These are phyloP conservation scores for Myrmecophaga tridactyla DNA, from an alignment of 2,113 vertebrate genomes.

Conservation along the genomic window DNA sequence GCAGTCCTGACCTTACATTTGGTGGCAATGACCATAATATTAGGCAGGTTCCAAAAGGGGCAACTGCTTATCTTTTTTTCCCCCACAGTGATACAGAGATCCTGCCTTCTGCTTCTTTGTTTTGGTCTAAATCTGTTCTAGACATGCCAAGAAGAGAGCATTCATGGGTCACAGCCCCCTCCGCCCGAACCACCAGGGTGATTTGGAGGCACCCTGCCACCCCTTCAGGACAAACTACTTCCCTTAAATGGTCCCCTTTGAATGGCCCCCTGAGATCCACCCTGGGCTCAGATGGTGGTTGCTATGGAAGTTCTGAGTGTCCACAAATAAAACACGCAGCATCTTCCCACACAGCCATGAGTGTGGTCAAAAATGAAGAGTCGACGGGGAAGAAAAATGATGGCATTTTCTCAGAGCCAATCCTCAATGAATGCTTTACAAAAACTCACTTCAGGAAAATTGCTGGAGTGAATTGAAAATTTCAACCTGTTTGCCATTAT, in stretches of 20 bases:
- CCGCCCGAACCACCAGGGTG: background rate
- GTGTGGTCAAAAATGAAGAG: fast-evolving
- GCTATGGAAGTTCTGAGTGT: background rate
- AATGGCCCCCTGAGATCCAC: background rate
- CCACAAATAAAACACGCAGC: background rate
- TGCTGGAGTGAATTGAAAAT: background rate
- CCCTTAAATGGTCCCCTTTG: background rate
- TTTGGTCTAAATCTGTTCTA: background rate
- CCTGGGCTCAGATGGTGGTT: background rate
- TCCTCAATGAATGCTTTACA: background rate
- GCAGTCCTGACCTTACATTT: background rate
- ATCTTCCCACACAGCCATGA: background rate
- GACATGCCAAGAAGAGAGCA: background rate
- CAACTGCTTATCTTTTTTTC: background rate
- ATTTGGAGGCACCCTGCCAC: background rate
- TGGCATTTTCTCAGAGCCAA: background rate
- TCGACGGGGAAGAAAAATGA: background rate
- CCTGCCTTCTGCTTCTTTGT: too few species aligned
- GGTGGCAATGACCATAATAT: background rate
- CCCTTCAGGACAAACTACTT: background rate
- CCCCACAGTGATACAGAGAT: background rate
- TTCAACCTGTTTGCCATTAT: background rate
- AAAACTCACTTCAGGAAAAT: background rate
- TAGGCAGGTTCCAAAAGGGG: background rate
- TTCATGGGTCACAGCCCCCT: background rate